A percentile compares a stretch with the other conserved stretches of the same genome.
These are phyloP conservation scores for Drosophila suboccidentalis DNA, from an alignment of 2,888 invertebrate genomes.

Conservation along the genomic window DNA sequence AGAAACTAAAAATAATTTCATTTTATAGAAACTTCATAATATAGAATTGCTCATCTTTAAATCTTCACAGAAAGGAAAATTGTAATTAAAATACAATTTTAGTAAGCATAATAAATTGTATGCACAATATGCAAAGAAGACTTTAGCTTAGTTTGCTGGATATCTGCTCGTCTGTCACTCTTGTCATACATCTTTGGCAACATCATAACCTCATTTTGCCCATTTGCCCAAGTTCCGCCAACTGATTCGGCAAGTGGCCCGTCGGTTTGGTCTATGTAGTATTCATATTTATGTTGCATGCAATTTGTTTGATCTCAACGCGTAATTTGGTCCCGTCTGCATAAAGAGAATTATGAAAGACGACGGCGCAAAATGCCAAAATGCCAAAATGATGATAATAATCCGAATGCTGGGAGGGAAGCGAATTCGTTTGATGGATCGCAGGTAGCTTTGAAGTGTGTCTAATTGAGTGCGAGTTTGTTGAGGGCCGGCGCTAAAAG, in stretches of 20 bases:
- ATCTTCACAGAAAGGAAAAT: no score
- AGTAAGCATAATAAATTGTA: no score
- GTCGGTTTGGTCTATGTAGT: constrained; percentile 25
- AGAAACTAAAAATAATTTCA: no score
- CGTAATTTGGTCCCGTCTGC: constrained; percentile 81
- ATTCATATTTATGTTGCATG: constrained; percentile 82
- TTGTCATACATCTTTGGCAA: neutral
- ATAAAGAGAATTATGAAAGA: constrained; percentile 43
- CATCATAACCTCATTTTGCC: constrained; percentile 57
- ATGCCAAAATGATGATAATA: constrained; percentile 51
- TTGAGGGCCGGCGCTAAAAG: constrained; percentile 46
- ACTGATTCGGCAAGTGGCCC: constrained; percentile 35
- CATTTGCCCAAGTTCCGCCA: constrained; percentile 30
- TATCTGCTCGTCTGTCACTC: constrained; percentile 8
- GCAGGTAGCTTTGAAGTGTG: constrained; percentile 70
- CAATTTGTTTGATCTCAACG: constrained; percentile 84
- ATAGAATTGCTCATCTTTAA: no score
- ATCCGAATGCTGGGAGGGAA: constrained; percentile 10
- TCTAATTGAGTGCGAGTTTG: constrained; percentile 61
- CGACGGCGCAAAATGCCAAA: constrained; percentile 22
- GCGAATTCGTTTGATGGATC: constrained; percentile 52
- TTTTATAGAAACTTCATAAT: no score
- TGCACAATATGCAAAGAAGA: no score
- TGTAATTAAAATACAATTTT: no score
- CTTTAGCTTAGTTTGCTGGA: neutral